phyloP scores from a whole-genome alignment of 2,113 vertebrate genomes.

The Rhea pennata region DNA sequence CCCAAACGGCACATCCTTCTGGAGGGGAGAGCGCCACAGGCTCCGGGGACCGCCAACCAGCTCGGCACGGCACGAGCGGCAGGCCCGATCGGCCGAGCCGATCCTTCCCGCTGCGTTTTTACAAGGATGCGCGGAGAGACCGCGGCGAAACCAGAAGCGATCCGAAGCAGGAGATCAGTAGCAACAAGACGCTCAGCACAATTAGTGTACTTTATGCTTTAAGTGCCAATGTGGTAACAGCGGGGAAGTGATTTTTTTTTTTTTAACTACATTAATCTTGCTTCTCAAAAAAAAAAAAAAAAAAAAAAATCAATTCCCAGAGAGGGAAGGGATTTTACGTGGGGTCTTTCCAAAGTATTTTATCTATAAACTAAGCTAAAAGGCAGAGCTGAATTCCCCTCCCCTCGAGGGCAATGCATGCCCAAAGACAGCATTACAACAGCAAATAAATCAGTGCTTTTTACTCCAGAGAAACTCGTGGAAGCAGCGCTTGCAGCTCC shows the following conservation, averaged over 20 bases:
- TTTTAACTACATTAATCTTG: not conserved
- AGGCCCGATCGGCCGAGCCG: too few relatives aligned
- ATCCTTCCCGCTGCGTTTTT: too few relatives aligned
- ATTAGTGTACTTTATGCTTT: not conserved
- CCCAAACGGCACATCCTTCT: too few relatives aligned
- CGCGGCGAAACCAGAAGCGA: not conserved
- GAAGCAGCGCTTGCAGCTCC: not conserved
- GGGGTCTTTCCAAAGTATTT: not conserved
- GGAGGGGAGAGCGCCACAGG: too few relatives aligned
- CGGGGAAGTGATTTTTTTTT: not conserved
- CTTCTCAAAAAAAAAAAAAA: not conserved
- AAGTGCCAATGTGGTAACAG: not conserved
- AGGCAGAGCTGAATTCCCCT: not conserved
- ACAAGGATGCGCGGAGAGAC: too few relatives aligned
- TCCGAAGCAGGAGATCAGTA: not conserved
- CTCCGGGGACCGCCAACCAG: too few relatives aligned
- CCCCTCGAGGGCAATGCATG: accelerated
- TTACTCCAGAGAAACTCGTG: accelerated
- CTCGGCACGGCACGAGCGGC: too few relatives aligned
- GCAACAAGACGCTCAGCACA: not conserved
- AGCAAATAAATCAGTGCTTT: not conserved
- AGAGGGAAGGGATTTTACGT: not conserved
- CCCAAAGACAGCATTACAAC: not conserved
- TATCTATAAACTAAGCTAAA: accelerated
- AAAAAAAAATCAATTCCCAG: not conserved